phyloP scores from a whole-genome alignment of 2,888 invertebrate species.

The Hydrotaea diabolus region DNA sequence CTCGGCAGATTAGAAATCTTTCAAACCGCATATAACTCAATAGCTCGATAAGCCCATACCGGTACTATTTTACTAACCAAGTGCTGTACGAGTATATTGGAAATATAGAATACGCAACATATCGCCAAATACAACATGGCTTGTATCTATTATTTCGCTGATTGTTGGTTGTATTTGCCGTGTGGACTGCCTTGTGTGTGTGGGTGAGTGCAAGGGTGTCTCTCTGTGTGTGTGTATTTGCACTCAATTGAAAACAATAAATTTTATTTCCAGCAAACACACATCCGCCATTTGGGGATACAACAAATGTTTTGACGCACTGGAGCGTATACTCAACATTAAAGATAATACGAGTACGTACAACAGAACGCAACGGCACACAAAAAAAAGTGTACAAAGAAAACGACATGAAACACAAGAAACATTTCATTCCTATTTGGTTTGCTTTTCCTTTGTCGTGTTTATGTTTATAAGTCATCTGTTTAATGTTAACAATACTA shows the following conservation, averaged over 20 bases:
- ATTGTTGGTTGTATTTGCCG: conserved; percentile 8
- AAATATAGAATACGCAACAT: not conserved
- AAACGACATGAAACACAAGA: conserved; percentile 16
- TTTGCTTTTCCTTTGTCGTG: conserved; percentile 28
- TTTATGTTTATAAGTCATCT: conserved; percentile 60
- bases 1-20: too few species aligned
- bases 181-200: not conserved
- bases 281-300: conserved; percentile 35
- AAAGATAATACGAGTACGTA: not conserved
- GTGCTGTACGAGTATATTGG: not conserved
- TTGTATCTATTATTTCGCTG: conserved; percentile 20
- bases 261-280: conserved; percentile 74
- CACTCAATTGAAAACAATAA: conserved; percentile 79
- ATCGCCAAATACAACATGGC: conserved; percentile 13
- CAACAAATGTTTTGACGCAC: conserved; percentile 36
- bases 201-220: not conserved
- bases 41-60: too few species aligned
- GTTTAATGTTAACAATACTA: conserved; percentile 62
- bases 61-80: not conserved
- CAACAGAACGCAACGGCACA: not conserved
- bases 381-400: conserved; percentile 8
- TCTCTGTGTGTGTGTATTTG: conserved; percentile 65
- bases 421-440: conserved; percentile 22
- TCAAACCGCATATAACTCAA: too few species aligned
- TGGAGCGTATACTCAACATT: conserved; percentile 23